These are phyloP conservation scores for Glyphotaelius pellucidus DNA, from an alignment of 2,888 invertebrate genomes.

Conservation along the genomic window DNA sequence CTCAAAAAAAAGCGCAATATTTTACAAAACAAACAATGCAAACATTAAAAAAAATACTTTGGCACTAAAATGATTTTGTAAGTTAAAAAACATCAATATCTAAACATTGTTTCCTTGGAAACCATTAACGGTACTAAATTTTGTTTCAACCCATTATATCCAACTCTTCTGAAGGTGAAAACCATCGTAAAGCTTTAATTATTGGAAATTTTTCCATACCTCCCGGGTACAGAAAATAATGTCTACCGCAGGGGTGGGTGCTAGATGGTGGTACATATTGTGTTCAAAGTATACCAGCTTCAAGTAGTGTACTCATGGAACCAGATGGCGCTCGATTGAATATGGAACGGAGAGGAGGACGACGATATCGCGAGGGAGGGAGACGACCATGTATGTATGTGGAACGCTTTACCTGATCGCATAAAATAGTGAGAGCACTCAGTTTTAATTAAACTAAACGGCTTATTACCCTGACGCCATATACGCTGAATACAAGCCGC, in stretches of 20 bases:
- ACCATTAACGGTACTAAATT: background rate
- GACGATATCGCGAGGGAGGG: constrained; percentile 7
- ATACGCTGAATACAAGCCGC: constrained; percentile 55
- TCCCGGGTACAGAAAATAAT: background rate
- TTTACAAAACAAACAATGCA: too few species aligned
- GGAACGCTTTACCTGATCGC: constrained; percentile 58
- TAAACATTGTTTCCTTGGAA: too few species aligned
- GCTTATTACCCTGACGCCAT: constrained; percentile 59
- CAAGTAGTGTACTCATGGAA: constrained; percentile 28
- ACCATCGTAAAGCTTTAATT: background rate
- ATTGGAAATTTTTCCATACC: background rate
- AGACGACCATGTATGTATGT: background rate
- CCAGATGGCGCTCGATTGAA: constrained; percentile 61
- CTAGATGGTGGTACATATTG: background rate
- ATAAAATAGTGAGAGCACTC: constrained; percentile 61
- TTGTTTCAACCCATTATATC: background rate
- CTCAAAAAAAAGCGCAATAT: too few species aligned
- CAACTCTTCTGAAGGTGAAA: background rate
- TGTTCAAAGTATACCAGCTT: constrained; percentile 37
- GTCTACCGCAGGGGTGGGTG: background rate
- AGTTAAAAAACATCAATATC: too few species aligned
- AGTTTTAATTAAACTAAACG: constrained; percentile 65
- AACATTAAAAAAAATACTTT: too few species aligned
- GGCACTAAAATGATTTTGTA: too few species aligned
- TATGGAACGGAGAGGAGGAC: constrained; percentile 36